Evolutionary conservation across 2,113 vertebrate species (phyloP).

Genomic region (Boulengeromyrus knoepffleri): DNA sequence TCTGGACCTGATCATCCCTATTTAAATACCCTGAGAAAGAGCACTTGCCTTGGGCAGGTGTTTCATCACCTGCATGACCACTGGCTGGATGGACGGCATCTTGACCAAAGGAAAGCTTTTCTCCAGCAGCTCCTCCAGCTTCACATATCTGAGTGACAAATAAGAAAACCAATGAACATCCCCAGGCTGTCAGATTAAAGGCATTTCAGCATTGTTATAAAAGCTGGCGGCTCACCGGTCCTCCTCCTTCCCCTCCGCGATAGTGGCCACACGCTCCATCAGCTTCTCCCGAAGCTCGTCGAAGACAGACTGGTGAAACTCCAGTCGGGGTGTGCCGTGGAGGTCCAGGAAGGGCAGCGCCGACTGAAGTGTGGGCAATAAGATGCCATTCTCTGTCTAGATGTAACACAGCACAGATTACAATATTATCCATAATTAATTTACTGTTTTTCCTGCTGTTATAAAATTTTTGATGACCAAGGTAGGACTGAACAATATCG

Average conservation of each 20-base stretch:
- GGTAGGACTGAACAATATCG: not conserved
- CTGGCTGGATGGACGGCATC: slow-evolving; percentile 92
- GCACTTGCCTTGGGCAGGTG: slow-evolving; percentile 81
- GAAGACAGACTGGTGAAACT: slow-evolving; percentile 97
- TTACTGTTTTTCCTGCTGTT: not conserved
- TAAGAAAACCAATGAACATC: not conserved
- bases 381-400: slow-evolving; percentile 91
- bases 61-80: slow-evolving; percentile 98
- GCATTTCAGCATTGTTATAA: not conserved
- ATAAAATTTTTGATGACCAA: not conserved
- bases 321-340: slow-evolving; percentile 86
- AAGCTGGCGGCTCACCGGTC: slow-evolving; percentile 63
- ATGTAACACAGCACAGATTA: slow-evolving; percentile 8
- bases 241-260: slow-evolving; percentile 85
- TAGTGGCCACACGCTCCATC: slow-evolving; percentile 84
- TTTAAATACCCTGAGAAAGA: not conserved
- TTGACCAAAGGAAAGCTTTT: slow-evolving; percentile 95
- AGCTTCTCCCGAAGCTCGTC: slow-evolving; percentile 93
- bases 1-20: no score
- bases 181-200: not conserved
- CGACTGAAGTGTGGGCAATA: slow-evolving; percentile 91
- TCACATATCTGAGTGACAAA: slow-evolving; percentile 68
- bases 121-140: slow-evolving; percentile 89
- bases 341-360: slow-evolving; percentile 93
- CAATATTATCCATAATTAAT: not conserved